phyloP scores from a whole-genome alignment of 2,888 invertebrate genomes.

The Stegana nigrithorax region DNA sequence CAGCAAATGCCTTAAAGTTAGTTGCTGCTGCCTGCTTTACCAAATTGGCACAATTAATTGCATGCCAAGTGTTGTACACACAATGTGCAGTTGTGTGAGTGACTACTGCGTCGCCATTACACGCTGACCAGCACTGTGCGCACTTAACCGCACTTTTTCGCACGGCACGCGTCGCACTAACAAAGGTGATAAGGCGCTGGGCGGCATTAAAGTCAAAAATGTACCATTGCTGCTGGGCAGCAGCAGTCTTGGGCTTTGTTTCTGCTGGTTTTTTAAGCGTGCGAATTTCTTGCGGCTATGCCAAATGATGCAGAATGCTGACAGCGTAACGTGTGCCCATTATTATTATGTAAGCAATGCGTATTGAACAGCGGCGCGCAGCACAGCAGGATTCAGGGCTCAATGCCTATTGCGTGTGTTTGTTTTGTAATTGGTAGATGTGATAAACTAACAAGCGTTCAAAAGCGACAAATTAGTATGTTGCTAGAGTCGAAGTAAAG shows the following conservation, averaged over 20 bases:
- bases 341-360: too few relatives aligned
- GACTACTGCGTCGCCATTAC: conserved; percentile 1
- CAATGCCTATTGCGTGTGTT: not conserved
- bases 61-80: conserved; percentile 48
- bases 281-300: conserved; percentile 54
- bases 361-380: too few relatives aligned
- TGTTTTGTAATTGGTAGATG: conserved; percentile 5
- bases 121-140: not conserved
- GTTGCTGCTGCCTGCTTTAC: too few relatives aligned
- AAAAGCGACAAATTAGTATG: not conserved
- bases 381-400: conserved; percentile 46
- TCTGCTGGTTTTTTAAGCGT: conserved; percentile 28
- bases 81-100: not conserved
- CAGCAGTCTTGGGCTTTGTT: too few relatives aligned
- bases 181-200: not conserved
- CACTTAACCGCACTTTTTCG: not conserved
- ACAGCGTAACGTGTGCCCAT: conserved; percentile 29
- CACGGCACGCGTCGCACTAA: not conserved
- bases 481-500: too few relatives aligned
- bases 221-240: too few relatives aligned
- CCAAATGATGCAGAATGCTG: conserved; percentile 61
- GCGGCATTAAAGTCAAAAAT: conserved; percentile 29
- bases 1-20: too few relatives aligned
- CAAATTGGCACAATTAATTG: conserved; percentile 60
- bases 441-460: too few relatives aligned